Conservation (phyloP, 2,113 vertebrate genomes). For the Panthera leo region DNA sequence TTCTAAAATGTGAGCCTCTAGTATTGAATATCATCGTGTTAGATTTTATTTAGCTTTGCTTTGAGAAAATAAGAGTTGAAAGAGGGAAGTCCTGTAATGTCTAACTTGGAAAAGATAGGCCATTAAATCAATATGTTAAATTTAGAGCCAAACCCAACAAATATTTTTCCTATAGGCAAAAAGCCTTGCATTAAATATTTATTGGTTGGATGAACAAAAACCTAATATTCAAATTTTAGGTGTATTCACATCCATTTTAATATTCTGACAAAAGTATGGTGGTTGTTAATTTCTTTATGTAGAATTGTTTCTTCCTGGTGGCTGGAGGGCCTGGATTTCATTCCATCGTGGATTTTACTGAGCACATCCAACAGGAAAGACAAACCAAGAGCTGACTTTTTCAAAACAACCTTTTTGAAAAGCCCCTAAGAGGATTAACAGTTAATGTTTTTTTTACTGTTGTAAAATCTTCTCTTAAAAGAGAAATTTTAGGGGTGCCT, state of each 20-base stretch:
- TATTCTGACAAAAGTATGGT: neutral
- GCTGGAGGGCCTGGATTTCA: neutral
- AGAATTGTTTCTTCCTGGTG: neutral
- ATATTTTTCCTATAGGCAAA: neutral
- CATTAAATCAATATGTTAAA: constrained; percentile 38
- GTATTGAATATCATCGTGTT: neutral
- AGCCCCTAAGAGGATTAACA: neutral
- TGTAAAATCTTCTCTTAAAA: neutral
- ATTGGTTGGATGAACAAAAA: neutral
- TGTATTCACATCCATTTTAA: neutral
- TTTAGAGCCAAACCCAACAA: neutral
- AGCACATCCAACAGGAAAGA: neutral
- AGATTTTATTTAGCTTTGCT: constrained; percentile 39
- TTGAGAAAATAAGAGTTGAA: neutral
- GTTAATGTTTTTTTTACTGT: neutral
- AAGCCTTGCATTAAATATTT: neutral
- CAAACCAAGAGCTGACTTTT: neutral
- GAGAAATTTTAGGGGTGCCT: neutral
- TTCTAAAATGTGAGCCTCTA: neutral
- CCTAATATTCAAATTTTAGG: neutral
- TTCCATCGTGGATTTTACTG: neutral
- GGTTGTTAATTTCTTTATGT: neutral
- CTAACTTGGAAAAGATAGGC: constrained; percentile 21
- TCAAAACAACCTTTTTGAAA: neutral
- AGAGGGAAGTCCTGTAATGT: neutral